Conservation (phyloP, 2,797 vertebrate species). For the Anolis apletophallus region DNA sequence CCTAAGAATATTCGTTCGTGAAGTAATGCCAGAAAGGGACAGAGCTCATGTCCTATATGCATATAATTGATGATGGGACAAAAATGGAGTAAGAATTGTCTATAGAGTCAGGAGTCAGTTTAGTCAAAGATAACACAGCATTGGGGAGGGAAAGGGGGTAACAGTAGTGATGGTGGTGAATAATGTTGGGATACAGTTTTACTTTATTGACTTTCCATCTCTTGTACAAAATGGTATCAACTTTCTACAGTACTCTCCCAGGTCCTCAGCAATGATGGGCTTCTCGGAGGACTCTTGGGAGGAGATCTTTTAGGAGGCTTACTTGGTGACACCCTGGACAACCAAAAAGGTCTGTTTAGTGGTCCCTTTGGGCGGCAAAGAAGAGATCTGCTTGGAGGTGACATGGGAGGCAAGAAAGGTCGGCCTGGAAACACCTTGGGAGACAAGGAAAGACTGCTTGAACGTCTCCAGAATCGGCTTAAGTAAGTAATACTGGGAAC, state of each 20-base stretch:
- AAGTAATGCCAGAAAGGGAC: no score
- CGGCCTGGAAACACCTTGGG: constrained; percentile 32
- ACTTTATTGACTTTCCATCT: fast-evolving
- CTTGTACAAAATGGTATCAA: not conserved
- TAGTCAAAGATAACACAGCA: not conserved
- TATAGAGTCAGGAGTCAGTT: not conserved
- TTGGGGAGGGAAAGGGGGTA: not conserved
- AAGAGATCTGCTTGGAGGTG: constrained; percentile 51
- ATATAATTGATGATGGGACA: not conserved
- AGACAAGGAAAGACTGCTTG: not conserved
- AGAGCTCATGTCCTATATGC: no score
- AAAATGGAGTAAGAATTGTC: no score
- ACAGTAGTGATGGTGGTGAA: not conserved
- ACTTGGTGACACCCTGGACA: no score
- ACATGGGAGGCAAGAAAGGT: constrained; percentile 55
- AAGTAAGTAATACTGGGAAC: no score
- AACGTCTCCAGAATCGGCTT: no score
- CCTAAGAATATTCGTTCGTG: no score
- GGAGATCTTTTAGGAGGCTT: constrained; percentile 27
- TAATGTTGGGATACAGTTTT: not conserved
- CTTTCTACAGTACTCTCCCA: constrained; percentile 55
- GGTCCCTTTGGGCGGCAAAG: not conserved
- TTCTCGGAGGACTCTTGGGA: not conserved
- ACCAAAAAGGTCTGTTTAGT: no score
- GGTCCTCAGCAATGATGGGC: no score